A percentile compares a stretch with the other conserved stretches of the same genome.
These are phyloP conservation scores for Acrobasis suavella DNA, from an alignment of 2,888 invertebrate species.

Conservation along the genomic window DNA sequence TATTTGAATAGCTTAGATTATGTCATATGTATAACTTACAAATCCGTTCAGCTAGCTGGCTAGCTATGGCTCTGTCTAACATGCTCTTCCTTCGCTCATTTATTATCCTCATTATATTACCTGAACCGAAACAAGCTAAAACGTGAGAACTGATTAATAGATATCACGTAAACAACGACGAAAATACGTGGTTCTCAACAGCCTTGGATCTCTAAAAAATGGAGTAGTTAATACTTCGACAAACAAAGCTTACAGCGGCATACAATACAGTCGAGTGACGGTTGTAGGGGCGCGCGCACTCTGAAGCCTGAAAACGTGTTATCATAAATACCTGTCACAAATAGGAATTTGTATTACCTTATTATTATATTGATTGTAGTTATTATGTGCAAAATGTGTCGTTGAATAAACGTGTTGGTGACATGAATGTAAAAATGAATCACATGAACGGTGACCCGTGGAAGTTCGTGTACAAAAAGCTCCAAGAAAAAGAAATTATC, in stretches of 20 bases:
- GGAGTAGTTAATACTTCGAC: constrained; percentile 60
- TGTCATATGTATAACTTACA: background rate
- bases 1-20: background rate
- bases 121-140: background rate
- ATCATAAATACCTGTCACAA: too few species aligned
- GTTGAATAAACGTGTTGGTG: constrained; percentile 12
- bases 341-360: too few species aligned
- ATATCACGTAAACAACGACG: constrained; percentile 40
- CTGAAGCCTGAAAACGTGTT: constrained; percentile 55
- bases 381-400: background rate
- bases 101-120: background rate
- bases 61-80: background rate
- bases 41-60: background rate
- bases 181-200: constrained; percentile 52
- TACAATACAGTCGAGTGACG: constrained; percentile 40
- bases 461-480: constrained; percentile 66
- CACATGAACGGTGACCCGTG: constrained; percentile 60
- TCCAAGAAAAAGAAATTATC: constrained; percentile 68
- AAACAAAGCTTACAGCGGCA: constrained; percentile 61
- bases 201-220: constrained; percentile 68
- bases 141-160: constrained; percentile 24
- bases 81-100: background rate
- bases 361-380: too few species aligned
- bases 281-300: constrained; percentile 50
- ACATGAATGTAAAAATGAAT: constrained; percentile 23